Base-by-base conservation (phyloP, 2,113 vertebrate species). In the Notiomystis cincta region DNA sequence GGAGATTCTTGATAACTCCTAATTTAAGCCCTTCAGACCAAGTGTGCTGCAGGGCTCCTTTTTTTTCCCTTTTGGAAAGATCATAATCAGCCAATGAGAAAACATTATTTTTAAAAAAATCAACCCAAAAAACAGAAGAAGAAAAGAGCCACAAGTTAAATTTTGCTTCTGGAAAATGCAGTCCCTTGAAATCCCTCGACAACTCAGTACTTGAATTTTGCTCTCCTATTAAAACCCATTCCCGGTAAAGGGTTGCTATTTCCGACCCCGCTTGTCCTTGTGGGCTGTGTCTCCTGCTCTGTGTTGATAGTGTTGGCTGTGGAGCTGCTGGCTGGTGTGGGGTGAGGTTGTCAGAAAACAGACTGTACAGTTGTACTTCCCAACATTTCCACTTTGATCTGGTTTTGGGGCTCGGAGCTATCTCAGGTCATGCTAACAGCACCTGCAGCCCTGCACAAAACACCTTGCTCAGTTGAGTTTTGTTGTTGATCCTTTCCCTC, bases 371-470 rank as follows among this genome's bases (percentile, higher is more conserved):
- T 92, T 88, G 69, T 90, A 67, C 96, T 97, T 96, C 96, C 80
- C 90, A 78, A 13, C 67, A 83, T 88, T 96, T 95, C 75, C 62
- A 60, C 96, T 97, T 97, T 96, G 96, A 98, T 95, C 96, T 97
- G 92, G 70, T 92, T 87, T 96, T 88, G 0, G 3, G 93, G 82
- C 97, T 96, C 3, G 6, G 86, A 92, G 80, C 58, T 89, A 76
- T 96, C 86, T 96, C 97, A 93, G 94, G 93, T 95, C 83, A 94
- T 82, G 75, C 90, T 96, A 93, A 70, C 92, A 96, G 89, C 92
- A 93, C 93, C 71, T 95, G 90, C 75, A 86, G 78, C 66, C 65
- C 83, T 69, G 69, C 83, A 88, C 30, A 33, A 88, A 97, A 56
- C 73, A 95, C 66, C 38, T 72, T 64, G 65, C 65, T 84, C 45